Conservation (phyloP, 2,797 vertebrate species). For the Arctocebus calabarensis region DNA sequence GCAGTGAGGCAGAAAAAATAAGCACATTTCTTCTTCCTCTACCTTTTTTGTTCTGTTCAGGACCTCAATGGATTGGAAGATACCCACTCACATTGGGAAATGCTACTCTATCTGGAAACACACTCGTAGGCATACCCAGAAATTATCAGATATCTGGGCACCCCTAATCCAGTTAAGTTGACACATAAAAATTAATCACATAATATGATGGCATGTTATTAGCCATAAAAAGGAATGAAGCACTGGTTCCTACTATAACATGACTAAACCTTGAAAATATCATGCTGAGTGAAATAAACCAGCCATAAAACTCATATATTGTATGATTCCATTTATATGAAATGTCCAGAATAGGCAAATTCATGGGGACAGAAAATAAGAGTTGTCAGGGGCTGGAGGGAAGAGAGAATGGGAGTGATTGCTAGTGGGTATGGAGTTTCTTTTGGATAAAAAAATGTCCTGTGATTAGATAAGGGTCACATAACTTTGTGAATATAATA, state of each 20-base stretch:
- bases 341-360: neutral
- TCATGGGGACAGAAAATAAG: neutral
- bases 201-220: neutral
- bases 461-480: neutral
- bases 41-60: neutral
- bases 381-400: neutral
- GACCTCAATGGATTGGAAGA: neutral
- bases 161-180: neutral
- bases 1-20: neutral
- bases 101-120: neutral
- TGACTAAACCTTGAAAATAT: neutral
- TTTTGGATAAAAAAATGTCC: slow-evolving; percentile 10
- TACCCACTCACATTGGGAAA: too few species aligned
- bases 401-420: neutral
- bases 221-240: neutral
- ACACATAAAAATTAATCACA: neutral
- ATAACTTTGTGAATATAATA: neutral
- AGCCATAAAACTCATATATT: neutral
- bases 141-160: neutral
- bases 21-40: neutral
- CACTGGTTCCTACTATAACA: neutral
- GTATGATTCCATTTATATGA: neutral
- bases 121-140: neutral
- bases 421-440: neutral
- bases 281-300: neutral